Conservation (phyloP, 1,140 invertebrate species). For the Trachelipus rathkii region DNA sequence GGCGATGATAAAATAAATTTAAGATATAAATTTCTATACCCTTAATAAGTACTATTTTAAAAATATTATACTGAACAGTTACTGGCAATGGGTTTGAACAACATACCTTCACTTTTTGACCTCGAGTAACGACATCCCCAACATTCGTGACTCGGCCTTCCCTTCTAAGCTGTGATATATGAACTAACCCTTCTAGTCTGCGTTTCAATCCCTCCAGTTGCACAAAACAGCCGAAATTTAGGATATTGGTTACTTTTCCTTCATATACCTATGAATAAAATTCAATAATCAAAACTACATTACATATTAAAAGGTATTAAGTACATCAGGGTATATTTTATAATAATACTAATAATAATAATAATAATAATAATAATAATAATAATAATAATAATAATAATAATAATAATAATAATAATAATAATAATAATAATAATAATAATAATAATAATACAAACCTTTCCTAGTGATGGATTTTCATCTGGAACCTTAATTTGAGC, state of each 20-base stretch:
- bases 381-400: constrained; percentile 48
- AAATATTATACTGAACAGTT: too few species aligned
- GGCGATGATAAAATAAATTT: too few species aligned
- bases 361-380: not conserved
- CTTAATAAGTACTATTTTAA: too few species aligned
- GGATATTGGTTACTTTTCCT: constrained; percentile 91
- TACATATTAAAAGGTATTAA: too few species aligned
- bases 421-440: not conserved
- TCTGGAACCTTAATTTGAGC: constrained; percentile 54
- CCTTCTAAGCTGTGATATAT: constrained; percentile 89
- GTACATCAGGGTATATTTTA: too few species aligned
- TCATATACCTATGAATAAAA: constrained; percentile 70
- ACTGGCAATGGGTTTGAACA: not conserved
- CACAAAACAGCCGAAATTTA: constrained; percentile 96
- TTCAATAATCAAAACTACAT: too few species aligned
- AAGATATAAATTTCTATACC: too few species aligned
- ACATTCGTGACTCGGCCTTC: constrained; percentile 93
- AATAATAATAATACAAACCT: constrained; percentile 53
- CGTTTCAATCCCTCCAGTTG: constrained; percentile 82
- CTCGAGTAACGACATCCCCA: constrained; percentile 84
- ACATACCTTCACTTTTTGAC: constrained; percentile 81
- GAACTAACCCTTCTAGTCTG: constrained; percentile 89
- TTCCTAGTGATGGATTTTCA: constrained; percentile 55
- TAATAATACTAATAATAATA: too few species aligned
- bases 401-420: not conserved